These are phyloP conservation scores for Pituophis catenifer DNA, from an alignment of 2,113 vertebrate genomes.

Conservation along the genomic window DNA sequence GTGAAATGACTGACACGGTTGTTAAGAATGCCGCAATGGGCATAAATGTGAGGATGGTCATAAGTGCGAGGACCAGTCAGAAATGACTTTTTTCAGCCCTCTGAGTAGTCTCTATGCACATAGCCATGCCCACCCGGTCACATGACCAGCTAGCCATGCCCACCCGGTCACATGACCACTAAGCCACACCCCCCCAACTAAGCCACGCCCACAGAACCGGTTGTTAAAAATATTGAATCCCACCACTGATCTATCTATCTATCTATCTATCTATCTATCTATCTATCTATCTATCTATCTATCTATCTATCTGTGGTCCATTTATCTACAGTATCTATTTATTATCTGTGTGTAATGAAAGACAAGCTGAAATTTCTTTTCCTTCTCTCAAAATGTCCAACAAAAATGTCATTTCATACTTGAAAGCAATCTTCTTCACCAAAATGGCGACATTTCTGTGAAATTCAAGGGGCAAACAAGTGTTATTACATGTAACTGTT, in stretches of 20 bases:
- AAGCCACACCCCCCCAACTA: too few species aligned
- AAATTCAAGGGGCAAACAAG: constrained; percentile 4
- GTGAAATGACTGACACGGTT: too few species aligned
- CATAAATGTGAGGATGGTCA: too few species aligned
- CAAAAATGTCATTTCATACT: background rate
- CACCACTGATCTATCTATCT: background rate
- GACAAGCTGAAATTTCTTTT: background rate
- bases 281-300: background rate
- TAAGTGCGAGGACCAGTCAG: too few species aligned
- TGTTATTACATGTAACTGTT: background rate
- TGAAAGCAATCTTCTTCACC: constrained; percentile 7
- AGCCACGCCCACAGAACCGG: too few species aligned
- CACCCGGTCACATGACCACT: too few species aligned
- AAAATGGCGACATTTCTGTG: background rate
- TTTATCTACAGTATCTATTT: background rate
- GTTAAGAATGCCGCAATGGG: too few species aligned
- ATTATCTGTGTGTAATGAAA: background rate
- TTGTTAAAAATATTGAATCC: too few species aligned
- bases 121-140: too few species aligned
- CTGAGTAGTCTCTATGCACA: too few species aligned
- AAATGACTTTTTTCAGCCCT: too few species aligned
- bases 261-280: background rate
- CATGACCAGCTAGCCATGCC: too few species aligned
- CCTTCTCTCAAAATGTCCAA: background rate
- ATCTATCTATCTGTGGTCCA: background rate